Base-by-base conservation (phyloP, 2,797 vertebrate species). In the Poeciliopsis infans region DNA sequence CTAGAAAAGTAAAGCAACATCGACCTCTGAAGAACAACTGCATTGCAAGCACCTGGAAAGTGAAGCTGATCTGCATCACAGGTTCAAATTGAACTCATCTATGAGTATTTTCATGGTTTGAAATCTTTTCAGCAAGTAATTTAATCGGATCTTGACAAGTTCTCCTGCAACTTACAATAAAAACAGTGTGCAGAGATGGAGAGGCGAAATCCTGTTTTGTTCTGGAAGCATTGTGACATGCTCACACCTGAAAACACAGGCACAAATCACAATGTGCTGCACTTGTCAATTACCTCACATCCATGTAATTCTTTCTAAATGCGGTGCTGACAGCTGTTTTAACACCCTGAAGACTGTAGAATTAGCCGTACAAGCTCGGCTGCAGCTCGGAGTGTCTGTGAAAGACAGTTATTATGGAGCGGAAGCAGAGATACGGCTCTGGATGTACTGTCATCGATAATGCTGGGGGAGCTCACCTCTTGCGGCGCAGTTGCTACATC, bases 361-460 rank as follows among this genome's bases (percentile, higher is more conserved):
- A 85, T 86, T 76, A 87, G 87, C 75, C 78, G 87, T 75, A 79
- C 82, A 46, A 59, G 51, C 55, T 39, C 55, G 69, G 87, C 84
- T 87, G 85, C 66, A 36, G 74, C 86, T 83, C 85, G 85, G 82
- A 86, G 85, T 81, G 86, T 25, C 88, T 83, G 88, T 91, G 86
- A 83, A 61, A 78, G 49, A 2, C 85, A 45, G 69, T 89, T 76
- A 86, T 91, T 89, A 89, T 79, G 88, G 86, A 83, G 68, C 39
- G 10, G 77, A 80, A 4, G 70, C 70, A 12, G 74, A 69, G 75
- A 71, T 76, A 5, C 66, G 76, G 53, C 61, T 78, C 33, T 8
- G 73, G 75, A 89, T 47, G 25, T 76, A 79, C 80, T 71, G 86
- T 89, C 90, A 85, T 81, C 33, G 82, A 88, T 85, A 72, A 79